Percentiles rank a stretch among this genome's conserved stretches.
Conservation (phyloP, 2,113 vertebrate genomes). For the Menura novaehollandiae region DNA sequence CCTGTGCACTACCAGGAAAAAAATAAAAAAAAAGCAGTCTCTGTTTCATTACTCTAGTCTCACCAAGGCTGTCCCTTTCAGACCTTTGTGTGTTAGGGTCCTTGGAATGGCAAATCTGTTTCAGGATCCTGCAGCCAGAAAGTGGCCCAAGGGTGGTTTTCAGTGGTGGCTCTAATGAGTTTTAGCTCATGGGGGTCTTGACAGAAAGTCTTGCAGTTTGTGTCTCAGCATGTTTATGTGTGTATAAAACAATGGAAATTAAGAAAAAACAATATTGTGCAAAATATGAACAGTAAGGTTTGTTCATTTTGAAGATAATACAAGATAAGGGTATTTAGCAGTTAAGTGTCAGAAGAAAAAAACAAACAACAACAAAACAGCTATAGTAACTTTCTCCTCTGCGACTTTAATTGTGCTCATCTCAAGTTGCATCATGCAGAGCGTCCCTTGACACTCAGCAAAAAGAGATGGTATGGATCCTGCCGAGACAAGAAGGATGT, state of each 20-base stretch:
- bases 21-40: background rate
- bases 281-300: background rate
- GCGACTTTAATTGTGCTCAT: background rate
- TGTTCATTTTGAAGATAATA: background rate
- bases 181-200: background rate
- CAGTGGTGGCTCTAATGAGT: background rate
- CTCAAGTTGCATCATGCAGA: background rate
- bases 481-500: background rate
- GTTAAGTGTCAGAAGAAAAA: background rate
- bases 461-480: background rate
- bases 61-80: background rate
- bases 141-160: background rate
- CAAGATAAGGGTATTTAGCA: background rate
- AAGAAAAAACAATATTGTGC: background rate
- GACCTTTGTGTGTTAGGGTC: background rate
- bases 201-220: background rate
- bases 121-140: background rate
- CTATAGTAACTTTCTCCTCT: background rate
- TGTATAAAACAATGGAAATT: background rate
- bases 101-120: background rate
- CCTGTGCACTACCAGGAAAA: background rate
- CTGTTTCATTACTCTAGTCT: background rate
- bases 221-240: rapidly evolving
- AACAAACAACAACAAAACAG: background rate
- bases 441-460: background rate